phyloP scores from a whole-genome alignment of 2,113 vertebrate genomes.

The Clarias gariepinus region DNA sequence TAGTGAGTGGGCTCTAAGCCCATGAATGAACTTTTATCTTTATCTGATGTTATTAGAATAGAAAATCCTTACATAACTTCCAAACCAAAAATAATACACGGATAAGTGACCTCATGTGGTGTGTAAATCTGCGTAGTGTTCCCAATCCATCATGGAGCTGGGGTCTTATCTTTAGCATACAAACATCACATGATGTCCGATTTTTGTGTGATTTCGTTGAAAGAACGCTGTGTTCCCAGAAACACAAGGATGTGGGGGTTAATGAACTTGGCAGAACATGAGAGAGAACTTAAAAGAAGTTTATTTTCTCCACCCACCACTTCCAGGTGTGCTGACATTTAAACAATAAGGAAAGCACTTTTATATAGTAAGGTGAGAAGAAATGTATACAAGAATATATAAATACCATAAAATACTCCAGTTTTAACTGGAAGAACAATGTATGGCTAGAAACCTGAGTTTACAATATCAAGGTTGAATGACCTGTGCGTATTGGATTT shows the following conservation, averaged over 20 bases:
- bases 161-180: conserved; percentile 42
- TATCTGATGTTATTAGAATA: conserved; percentile 14
- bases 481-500: conserved; percentile 1
- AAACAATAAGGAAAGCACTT: neutral
- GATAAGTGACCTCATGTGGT: conserved; percentile 22
- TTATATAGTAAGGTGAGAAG: neutral
- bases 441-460: neutral
- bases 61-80: conserved; percentile 17
- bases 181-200: conserved; percentile 33
- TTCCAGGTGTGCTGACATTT: neutral
- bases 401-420: neutral
- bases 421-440: neutral
- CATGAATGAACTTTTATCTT: conserved; percentile 19
- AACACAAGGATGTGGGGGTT: neutral
- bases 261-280: conserved; percentile 28
- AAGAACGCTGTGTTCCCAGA: conserved; percentile 28
- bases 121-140: neutral
- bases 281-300: neutral
- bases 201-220: conserved; percentile 17
- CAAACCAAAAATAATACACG: conserved; percentile 20
- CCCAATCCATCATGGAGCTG: conserved; percentile 13
- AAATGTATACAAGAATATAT: neutral
- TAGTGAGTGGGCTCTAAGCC: neutral
- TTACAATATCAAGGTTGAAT: conserved; percentile 19
- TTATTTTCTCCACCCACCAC: neutral